Evolutionary conservation across 2,888 invertebrate species (phyloP).

Genomic region (Dromius quadrimaculatus): DNA sequence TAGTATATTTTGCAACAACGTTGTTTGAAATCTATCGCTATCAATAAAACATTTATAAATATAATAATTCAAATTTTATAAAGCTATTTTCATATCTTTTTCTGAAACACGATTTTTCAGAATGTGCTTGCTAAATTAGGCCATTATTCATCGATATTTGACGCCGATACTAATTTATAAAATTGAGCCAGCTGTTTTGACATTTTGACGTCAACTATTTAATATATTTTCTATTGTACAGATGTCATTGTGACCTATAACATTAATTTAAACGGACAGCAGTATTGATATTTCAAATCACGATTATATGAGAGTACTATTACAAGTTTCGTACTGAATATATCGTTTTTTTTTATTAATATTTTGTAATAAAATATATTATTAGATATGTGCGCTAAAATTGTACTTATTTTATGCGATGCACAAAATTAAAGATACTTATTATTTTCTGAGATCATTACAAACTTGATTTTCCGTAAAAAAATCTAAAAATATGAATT

Average conservation of each 20-base stretch:
- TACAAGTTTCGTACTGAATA: conserved; percentile 21
- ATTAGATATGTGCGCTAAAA: conserved; percentile 38
- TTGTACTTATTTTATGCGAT: conserved; percentile 17
- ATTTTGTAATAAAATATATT: conserved; percentile 30
- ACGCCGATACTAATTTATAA: conserved; percentile 33
- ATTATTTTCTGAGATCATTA: too few relatives aligned
- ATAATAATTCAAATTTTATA: conserved; percentile 4
- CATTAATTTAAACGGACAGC: conserved; percentile 19
- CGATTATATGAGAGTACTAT: conserved; percentile 22
- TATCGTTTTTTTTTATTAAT: conserved; percentile 1
- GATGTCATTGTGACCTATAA: conserved; percentile 3
- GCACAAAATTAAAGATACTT: too few relatives aligned
- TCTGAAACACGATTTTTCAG: conserved; percentile 10
- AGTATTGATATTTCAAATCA: conserved; percentile 27
- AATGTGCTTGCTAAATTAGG: conserved; percentile 33
- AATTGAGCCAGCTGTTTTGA: conserved; percentile 42
- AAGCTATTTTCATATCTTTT: conserved; percentile 33
- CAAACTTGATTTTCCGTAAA: too few relatives aligned
- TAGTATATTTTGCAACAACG: conserved; percentile 17
- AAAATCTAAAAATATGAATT: too few relatives aligned
- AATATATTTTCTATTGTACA: conserved; percentile 3
- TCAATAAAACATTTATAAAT: conserved; percentile 26
- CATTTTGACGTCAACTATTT: conserved; percentile 28
- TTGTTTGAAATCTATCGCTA: conserved; percentile 9
- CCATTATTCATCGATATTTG: conserved; percentile 30